Evolutionary conservation across 2,797 vertebrate species (phyloP).

Genomic region (Micromesistius poutassou): DNA sequence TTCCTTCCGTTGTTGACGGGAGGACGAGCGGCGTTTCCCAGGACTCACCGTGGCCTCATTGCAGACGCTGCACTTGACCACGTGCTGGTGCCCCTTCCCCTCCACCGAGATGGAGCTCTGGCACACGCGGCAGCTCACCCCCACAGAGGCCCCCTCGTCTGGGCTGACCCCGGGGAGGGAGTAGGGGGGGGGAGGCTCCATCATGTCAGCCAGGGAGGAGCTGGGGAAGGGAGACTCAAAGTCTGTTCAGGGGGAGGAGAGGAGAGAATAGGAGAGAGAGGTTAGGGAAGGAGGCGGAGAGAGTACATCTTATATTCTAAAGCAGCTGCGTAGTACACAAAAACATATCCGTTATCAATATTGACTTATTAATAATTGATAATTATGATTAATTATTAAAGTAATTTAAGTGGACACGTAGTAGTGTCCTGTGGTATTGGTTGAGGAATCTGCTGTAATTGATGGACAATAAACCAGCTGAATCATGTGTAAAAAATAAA

Average conservation of each 20-base stretch:
- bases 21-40: neutral
- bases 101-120: constrained; percentile 83
- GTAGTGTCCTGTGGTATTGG: neutral
- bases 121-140: constrained; percentile 86
- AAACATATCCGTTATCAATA: neutral
- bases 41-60: constrained; percentile 88
- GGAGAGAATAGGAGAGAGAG: neutral
- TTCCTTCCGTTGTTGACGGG: too few species aligned
- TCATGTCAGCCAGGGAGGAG: constrained; percentile 42
- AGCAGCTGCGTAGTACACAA: neutral
- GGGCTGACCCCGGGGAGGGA: constrained; percentile 78
- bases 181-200: constrained; percentile 76
- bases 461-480: neutral
- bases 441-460: neutral
- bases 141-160: constrained; percentile 76
- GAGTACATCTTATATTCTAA: neutral
- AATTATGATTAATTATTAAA: too few species aligned
- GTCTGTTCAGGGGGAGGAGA: neutral
- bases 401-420: neutral
- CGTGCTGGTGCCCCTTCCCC: constrained; percentile 75
- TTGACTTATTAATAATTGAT: too few species aligned
- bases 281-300: neutral
- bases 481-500: neutral
- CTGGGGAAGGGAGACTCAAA: constrained; percentile 64
- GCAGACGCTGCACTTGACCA: constrained; percentile 85